Evolutionary conservation across 2,797 vertebrate genomes (phyloP).

Genomic region (Periparus ater): DNA sequence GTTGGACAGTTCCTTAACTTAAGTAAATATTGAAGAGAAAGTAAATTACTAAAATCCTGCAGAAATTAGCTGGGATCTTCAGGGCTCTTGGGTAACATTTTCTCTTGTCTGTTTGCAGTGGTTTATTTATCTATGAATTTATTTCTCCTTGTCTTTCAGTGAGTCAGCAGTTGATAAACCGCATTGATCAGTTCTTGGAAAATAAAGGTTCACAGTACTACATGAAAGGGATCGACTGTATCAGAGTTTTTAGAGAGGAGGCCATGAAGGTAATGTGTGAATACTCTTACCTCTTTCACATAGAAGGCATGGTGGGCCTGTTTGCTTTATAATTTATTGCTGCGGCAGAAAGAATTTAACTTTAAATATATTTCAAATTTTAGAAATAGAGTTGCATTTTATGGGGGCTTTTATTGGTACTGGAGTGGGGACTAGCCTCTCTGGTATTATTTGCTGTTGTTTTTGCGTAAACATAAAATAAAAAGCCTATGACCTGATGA

Average conservation of each 20-base stretch:
- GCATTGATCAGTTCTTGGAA: constrained; percentile 91
- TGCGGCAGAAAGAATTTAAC: background rate
- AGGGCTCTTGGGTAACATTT: background rate
- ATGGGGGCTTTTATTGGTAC: background rate
- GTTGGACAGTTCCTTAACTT: background rate
- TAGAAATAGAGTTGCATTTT: background rate
- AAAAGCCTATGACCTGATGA: background rate
- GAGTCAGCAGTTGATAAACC: constrained; percentile 88
- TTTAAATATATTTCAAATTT: background rate
- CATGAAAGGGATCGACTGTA: constrained; percentile 90
- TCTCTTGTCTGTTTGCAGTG: background rate
- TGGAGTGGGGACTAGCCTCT: background rate
- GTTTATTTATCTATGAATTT: background rate
- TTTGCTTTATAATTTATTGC: background rate
- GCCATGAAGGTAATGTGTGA: constrained; percentile 85
- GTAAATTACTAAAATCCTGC: background rate
- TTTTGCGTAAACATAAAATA: background rate
- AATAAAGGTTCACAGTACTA: constrained; percentile 87
- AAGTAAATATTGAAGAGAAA: background rate
- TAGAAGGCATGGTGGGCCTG: background rate
- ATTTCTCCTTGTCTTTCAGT: constrained; percentile 75
- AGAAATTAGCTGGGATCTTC: background rate
- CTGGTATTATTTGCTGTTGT: background rate
- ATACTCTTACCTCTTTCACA: background rate
- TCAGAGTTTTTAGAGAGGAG: constrained; percentile 89